Percentiles rank a stretch among this genome's conserved stretches.
Conservation (phyloP, 2,888 invertebrate genomes). For the Melanostoma mellinum region DNA sequence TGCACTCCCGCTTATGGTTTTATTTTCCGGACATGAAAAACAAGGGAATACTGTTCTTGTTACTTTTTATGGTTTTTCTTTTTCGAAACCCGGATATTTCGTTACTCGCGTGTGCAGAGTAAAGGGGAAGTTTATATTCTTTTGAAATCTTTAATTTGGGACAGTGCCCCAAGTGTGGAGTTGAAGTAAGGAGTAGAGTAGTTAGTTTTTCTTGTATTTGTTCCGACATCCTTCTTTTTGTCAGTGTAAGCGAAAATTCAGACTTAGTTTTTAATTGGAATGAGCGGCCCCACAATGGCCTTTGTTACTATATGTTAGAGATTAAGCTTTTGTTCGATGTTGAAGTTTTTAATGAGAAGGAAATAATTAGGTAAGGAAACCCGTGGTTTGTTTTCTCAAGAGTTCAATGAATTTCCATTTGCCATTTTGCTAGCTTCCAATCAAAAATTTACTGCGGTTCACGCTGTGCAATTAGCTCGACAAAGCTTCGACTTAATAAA, state of each 20-base stretch:
- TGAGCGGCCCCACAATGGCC: constrained; percentile 37
- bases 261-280: constrained; percentile 42
- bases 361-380: too few relatives aligned
- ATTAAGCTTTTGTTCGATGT: background rate
- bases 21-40: constrained; percentile 32
- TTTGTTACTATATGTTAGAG: constrained; percentile 15
- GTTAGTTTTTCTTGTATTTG: constrained; percentile 7
- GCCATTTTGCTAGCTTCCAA: too few relatives aligned
- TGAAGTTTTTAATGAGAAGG: too few relatives aligned
- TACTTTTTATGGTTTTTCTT: constrained; percentile 42
- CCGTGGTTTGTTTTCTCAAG: too few relatives aligned
- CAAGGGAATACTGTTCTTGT: constrained; percentile 58
- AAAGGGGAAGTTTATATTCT: constrained; percentile 29
- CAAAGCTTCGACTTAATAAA: too few relatives aligned
- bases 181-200: constrained; percentile 20
- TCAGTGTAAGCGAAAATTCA: constrained; percentile 40
- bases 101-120: constrained; percentile 18
- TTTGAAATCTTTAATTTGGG: constrained; percentile 52
- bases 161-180: constrained; percentile 45
- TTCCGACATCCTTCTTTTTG: constrained; percentile 16
- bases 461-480: too few relatives aligned
- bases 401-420: too few relatives aligned
- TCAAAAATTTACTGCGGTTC: too few relatives aligned
- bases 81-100: constrained; percentile 24
- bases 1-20: constrained; percentile 45